Percentiles rank a stretch among this genome's conserved stretches.
Conservation (phyloP, 2,888 invertebrate species). For the Dynastes maya region DNA sequence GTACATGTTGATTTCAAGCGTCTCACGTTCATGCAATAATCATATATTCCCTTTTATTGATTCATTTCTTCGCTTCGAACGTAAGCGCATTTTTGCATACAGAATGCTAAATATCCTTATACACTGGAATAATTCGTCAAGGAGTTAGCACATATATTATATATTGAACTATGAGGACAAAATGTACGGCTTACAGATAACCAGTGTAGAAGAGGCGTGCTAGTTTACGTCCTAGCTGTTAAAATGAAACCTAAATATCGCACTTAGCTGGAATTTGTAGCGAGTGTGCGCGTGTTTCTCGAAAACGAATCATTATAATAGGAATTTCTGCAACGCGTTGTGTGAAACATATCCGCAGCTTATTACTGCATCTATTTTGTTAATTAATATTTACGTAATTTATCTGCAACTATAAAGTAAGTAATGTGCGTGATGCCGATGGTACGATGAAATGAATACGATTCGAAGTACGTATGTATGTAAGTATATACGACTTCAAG, state of each 20-base stretch:
- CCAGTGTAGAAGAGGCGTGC: slow-evolving; percentile 1
- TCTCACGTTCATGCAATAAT: slow-evolving; percentile 17
- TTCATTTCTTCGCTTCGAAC: not conserved
- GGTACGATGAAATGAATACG: not conserved
- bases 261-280: slow-evolving; percentile 31
- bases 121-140: not conserved
- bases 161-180: slow-evolving; percentile 27
- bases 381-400: slow-evolving; percentile 14
- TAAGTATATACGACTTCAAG: not conserved
- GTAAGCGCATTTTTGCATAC: not conserved
- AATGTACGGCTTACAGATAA: slow-evolving; percentile 1
- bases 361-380: not conserved
- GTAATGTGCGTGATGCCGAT: not conserved
- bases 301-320: slow-evolving; percentile 29
- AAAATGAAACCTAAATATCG: slow-evolving; percentile 26
- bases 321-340: slow-evolving; percentile 5
- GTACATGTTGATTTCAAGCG: too few relatives aligned
- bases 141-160: not conserved
- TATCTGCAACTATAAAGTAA: not conserved
- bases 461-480: not conserved
- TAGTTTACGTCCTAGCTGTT: not conserved
- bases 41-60: not conserved
- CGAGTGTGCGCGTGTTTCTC: slow-evolving; percentile 22
- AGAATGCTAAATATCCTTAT: not conserved
- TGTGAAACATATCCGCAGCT: not conserved